A percentile compares a stretch with the other conserved stretches of the same genome.
These are phyloP conservation scores for Pammene fasciana DNA, from an alignment of 2,888 invertebrate genomes.

Conservation along the genomic window DNA sequence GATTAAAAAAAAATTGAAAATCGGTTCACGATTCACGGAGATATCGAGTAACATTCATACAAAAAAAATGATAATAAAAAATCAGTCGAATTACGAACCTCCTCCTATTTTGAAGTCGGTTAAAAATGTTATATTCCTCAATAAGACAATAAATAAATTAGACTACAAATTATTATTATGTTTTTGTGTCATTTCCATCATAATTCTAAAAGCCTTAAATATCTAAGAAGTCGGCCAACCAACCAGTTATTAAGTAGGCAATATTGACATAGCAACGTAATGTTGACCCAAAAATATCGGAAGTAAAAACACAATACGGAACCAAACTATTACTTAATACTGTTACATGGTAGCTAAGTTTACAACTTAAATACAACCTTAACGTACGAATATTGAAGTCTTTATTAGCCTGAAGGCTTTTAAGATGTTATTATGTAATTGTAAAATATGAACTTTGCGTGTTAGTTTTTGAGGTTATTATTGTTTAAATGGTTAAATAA, in stretches of 20 bases:
- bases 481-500: constrained; percentile 25
- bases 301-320: constrained; percentile 25
- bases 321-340: constrained; percentile 20
- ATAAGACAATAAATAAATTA: no score
- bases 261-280: constrained; percentile 16
- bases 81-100: no score
- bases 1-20: no score
- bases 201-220: neutral
- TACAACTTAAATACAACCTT: neutral
- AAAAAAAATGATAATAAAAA: no score
- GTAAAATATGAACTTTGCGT: constrained; percentile 25
- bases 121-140: no score
- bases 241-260: constrained; percentile 20
- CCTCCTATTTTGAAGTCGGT: no score
- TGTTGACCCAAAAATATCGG: constrained; percentile 22
- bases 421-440: constrained; percentile 9
- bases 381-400: neutral
- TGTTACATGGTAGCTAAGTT: neutral
- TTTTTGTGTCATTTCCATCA: no score
- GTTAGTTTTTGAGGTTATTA: constrained; percentile 20
- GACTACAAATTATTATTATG: no score
- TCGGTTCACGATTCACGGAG: no score
- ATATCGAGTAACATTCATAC: no score
- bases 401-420: neutral
- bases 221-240: neutral